These are phyloP conservation scores for Pharmacophagus antenor DNA, from an alignment of 2,888 invertebrate species.

Conservation along the genomic window DNA sequence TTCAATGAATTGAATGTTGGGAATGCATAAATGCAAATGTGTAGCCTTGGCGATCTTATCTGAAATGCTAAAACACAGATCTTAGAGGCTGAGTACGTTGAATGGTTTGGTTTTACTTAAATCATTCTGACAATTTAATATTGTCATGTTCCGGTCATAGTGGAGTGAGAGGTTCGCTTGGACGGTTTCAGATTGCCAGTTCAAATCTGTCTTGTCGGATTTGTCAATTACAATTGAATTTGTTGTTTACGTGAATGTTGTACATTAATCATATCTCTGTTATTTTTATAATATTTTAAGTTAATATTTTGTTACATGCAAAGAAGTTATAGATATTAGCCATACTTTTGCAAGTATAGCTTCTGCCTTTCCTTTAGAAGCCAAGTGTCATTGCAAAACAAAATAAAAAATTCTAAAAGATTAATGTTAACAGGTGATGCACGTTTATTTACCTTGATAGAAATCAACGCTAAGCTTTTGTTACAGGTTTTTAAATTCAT, in stretches of 20 bases:
- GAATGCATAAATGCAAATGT: constrained; percentile 30
- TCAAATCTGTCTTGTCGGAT: constrained; percentile 20
- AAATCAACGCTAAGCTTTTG: too few species aligned
- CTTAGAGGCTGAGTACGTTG: constrained; percentile 4
- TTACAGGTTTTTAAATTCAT: too few species aligned
- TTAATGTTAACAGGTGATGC: too few species aligned
- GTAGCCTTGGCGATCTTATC: constrained; percentile 28
- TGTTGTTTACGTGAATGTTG: constrained; percentile 8
- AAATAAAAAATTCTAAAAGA: too few species aligned
- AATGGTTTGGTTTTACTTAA: constrained; percentile 27
- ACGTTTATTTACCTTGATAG: too few species aligned
- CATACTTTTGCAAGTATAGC: too few species aligned
- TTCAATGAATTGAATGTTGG: constrained; percentile 27
- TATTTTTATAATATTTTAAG: too few species aligned
- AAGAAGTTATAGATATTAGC: too few species aligned
- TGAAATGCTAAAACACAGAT: constrained; percentile 26
- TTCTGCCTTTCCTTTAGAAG: too few species aligned
- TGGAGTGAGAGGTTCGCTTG: constrained; percentile 28
- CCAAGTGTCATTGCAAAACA: too few species aligned
- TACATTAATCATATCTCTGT: too few species aligned
- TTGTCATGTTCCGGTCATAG: constrained; percentile 26
- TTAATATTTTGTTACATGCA: too few species aligned
- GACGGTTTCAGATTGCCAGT: constrained; percentile 12
- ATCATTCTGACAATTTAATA: constrained; percentile 31
- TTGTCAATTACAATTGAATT: constrained; percentile 18